phyloP scores from a whole-genome alignment of 2,113 vertebrate species.

The Menidia beryllina region DNA sequence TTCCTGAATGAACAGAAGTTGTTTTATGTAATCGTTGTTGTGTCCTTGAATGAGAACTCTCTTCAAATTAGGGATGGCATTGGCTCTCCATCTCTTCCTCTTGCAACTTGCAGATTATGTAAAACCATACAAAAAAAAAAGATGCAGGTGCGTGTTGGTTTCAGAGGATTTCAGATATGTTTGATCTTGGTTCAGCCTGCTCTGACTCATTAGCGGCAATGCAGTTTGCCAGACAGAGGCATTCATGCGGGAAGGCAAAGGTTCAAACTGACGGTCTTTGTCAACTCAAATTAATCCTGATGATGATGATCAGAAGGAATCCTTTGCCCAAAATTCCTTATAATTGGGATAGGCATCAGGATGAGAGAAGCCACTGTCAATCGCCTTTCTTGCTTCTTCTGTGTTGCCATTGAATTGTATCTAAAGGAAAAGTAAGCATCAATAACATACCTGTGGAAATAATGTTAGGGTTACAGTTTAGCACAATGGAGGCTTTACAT shows the following conservation, averaged over 20 bases:
- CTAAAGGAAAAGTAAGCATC: slow-evolving; percentile 16
- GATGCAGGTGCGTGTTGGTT: slow-evolving; percentile 4
- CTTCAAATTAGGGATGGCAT: background rate
- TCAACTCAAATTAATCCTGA: slow-evolving; percentile 85
- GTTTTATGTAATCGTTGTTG: slow-evolving; percentile 5
- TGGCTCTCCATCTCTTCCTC: background rate
- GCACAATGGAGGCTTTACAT: slow-evolving; percentile 16
- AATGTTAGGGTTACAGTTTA: slow-evolving; percentile 3
- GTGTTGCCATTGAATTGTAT: slow-evolving; percentile 32
- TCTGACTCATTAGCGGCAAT: slow-evolving; percentile 85
- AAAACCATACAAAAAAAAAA: background rate
- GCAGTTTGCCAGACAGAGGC: slow-evolving; percentile 78
- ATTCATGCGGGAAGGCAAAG: slow-evolving; percentile 80
- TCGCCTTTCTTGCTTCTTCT: slow-evolving; percentile 57
- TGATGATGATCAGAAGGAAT: slow-evolving; percentile 74
- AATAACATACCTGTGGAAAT: slow-evolving; percentile 31
- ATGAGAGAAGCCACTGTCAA: slow-evolving; percentile 68
- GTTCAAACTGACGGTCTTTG: slow-evolving; percentile 81
- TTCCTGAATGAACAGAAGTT: background rate
- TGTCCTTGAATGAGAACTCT: background rate
- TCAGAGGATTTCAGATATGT: background rate
- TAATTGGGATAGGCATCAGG: slow-evolving; percentile 57
- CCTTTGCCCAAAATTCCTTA: slow-evolving; percentile 67
- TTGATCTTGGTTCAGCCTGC: slow-evolving; percentile 51
- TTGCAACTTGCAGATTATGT: background rate